Base-by-base conservation (phyloP, 2,888 invertebrate species). In the Lasioglossum morio region DNA sequence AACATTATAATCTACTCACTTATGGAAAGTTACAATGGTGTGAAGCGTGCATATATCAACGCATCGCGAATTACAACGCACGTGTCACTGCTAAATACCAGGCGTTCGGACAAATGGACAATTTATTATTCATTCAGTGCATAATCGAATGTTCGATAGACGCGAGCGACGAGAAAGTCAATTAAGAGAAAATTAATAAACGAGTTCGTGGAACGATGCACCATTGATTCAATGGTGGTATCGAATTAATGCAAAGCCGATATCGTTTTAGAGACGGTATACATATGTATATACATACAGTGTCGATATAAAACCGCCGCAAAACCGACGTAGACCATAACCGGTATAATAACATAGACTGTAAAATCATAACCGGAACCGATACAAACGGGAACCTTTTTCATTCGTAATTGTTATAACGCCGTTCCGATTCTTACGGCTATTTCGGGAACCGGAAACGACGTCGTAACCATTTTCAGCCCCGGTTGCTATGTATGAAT, bases 361-460 rank as follows among this genome's bases (percentile, higher is more conserved):
- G n/a, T 63, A 63, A 63, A 63, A 63, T 63, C 27, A 16, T 63
- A 63, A 63, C 60, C 60, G 60, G 27, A 63, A 63, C 27, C 30
- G 60, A 63, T 63, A 63, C 60, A 16, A 16, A 7, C 60, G 27
- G 27, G 60, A 16, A 27, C 27, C 30, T 30, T 63, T 60, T 16
- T 5, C 60, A 16, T n/a, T 27, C 27, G 27, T 63, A 27, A 30
- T 16, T 27, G 60, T 30, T 27, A 27, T 30, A 63, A 63, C 60
- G 60, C 27, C 27, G 60, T 27, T 63, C 16, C 60, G 60, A 63
- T 63, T 63, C 60, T 63, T 63, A n/a, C 72, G 72, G 37, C 30
- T 63, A 63, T 63, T 63, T 63, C 60, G 27, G 27, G 27, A 16
- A 63, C 60, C 60, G 60, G 60, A 63, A 63, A 63, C 60, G 60